A percentile compares a stretch with the other conserved stretches of the same genome.
These are phyloP conservation scores for Cavia aperea DNA, from an alignment of 2,113 vertebrate species.

Conservation along the genomic window DNA sequence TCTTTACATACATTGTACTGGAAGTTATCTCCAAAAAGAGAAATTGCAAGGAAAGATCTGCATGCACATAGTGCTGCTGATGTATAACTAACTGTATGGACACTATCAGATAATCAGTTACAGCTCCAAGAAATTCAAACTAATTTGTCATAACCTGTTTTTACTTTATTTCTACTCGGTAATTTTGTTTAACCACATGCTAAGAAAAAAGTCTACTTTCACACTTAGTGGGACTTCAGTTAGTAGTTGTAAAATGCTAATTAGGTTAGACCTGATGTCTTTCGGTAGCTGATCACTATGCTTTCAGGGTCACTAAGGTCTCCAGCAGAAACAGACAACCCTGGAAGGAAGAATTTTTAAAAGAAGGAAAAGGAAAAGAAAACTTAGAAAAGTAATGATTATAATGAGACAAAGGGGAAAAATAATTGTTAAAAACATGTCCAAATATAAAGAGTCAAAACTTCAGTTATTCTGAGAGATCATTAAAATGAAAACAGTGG, in stretches of 20 bases:
- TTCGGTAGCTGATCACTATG: neutral
- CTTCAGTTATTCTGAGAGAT: neutral
- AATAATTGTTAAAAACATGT: neutral
- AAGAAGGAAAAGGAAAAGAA: neutral
- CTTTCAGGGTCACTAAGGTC: neutral
- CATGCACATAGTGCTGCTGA: neutral
- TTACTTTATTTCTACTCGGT: neutral
- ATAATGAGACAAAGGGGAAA: neutral
- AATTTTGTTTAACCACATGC: neutral
- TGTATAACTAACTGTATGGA: neutral
- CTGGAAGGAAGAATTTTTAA: neutral
- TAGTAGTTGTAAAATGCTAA: neutral
- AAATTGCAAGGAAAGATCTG: neutral
- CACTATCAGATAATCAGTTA: neutral
- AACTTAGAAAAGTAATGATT: neutral
- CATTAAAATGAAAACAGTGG: neutral
- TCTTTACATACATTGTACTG: neutral
- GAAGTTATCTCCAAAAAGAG: neutral
- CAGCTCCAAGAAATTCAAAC: neutral
- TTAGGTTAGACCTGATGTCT: neutral
- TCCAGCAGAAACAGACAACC: neutral
- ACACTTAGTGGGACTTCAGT: neutral
- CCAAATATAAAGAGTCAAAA: neutral
- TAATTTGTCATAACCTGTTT: conserved; percentile 1
- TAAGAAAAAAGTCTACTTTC: neutral